Evolutionary conservation across 2,888 invertebrate species (phyloP).

Genomic region (Anthophora plumipes): DNA sequence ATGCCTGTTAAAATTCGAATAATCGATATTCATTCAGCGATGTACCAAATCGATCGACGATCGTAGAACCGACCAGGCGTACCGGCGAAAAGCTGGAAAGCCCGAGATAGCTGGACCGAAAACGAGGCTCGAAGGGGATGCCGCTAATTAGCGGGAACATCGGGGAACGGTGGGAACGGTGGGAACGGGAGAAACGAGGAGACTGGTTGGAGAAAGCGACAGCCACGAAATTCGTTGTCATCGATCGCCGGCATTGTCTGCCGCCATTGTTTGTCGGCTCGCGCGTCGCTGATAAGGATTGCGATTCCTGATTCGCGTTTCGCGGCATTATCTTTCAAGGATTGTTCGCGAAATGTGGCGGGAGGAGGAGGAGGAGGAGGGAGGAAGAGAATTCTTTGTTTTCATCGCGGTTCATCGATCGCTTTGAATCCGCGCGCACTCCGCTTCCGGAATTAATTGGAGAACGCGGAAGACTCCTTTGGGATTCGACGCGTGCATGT

Average conservation of each 20-base stretch:
- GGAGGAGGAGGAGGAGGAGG: background rate
- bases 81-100: background rate
- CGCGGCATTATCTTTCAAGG: slow-evolving; percentile 55
- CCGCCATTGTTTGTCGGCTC: slow-evolving; percentile 64
- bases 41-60: background rate
- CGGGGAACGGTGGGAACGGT: slow-evolving; percentile 36
- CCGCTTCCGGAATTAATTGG: slow-evolving; percentile 44
- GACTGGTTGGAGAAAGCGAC: slow-evolving; percentile 62
- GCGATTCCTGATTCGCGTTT: slow-evolving; percentile 36
- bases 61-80: slow-evolving; percentile 2
- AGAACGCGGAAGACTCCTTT: slow-evolving; percentile 3
- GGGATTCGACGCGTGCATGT: background rate
- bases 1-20: background rate
- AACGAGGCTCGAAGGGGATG: slow-evolving; percentile 20
- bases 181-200: slow-evolving; percentile 35
- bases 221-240: slow-evolving; percentile 70
- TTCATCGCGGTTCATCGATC: slow-evolving; percentile 49
- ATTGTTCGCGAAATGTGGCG: slow-evolving; percentile 19
- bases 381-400: slow-evolving; percentile 42
- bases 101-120: slow-evolving; percentile 15
- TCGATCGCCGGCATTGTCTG: slow-evolving; percentile 70
- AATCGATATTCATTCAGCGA: background rate
- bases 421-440: slow-evolving; percentile 23
- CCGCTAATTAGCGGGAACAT: slow-evolving; percentile 64
- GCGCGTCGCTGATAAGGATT: slow-evolving; percentile 66